Evolutionary conservation across 2,797 vertebrate genomes (phyloP).

Genomic region (Parotocinclus haroldoi): DNA sequence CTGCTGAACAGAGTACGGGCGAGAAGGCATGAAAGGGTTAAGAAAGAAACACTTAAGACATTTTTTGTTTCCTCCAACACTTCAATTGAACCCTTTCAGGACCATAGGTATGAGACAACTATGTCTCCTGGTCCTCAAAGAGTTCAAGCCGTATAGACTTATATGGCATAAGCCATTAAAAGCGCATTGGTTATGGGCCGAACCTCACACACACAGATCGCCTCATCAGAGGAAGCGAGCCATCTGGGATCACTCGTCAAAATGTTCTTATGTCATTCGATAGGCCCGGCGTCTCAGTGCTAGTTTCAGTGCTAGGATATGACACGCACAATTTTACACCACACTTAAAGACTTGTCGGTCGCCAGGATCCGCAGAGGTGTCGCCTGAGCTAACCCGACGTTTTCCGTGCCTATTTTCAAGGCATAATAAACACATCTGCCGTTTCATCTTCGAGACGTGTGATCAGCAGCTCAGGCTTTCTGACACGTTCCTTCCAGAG

Average conservation of each 20-base stretch:
- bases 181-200: neutral
- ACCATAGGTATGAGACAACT: too few species aligned
- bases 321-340: constrained; percentile 6
- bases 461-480: constrained; percentile 17
- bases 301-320: constrained; percentile 13
- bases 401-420: constrained; percentile 4
- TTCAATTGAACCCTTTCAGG: too few species aligned
- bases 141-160: too few species aligned
- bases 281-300: neutral
- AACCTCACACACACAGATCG: constrained; percentile 1
- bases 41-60: too few species aligned
- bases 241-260: constrained; percentile 26
- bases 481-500: constrained; percentile 14
- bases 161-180: neutral
- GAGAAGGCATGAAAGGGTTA: too few species aligned
- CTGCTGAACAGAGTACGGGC: too few species aligned
- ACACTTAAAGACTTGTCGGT: constrained; percentile 1
- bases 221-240: constrained; percentile 16
- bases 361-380: constrained; percentile 13
- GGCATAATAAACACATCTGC: neutral
- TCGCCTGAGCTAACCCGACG: neutral
- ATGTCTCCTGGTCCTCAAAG: too few species aligned
- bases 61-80: too few species aligned
- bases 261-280: constrained; percentile 9
- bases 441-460: constrained; percentile 18